Evolutionary conservation across 2,888 invertebrate species (phyloP).

Genomic region (Gastrophysa polygoni): DNA sequence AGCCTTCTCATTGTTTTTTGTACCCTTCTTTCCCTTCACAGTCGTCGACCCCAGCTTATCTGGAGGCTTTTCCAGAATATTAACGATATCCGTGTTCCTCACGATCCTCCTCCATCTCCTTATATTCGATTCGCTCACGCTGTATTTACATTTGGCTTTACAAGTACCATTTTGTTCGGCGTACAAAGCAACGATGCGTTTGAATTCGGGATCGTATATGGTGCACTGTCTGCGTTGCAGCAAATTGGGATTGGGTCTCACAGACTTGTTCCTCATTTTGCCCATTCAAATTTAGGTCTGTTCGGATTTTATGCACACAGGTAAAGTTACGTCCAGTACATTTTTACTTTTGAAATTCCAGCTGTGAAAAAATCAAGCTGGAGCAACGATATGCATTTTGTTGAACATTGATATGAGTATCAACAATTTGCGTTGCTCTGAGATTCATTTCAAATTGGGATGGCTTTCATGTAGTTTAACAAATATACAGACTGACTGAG

Average conservation of each 20-base stretch:
- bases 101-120: constrained; percentile 50
- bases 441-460: too few species aligned
- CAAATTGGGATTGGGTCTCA: constrained; percentile 1
- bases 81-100: constrained; percentile 35
- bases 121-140: constrained; percentile 51
- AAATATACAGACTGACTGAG: too few species aligned
- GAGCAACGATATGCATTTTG: too few species aligned
- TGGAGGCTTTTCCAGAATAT: constrained; percentile 12
- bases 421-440: too few species aligned
- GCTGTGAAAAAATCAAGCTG: too few species aligned
- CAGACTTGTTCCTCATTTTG: constrained; percentile 11
- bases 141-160: constrained; percentile 48
- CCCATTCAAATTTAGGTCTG: background rate
- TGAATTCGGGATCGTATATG: constrained; percentile 48
- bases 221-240: constrained; percentile 23
- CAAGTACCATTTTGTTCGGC: constrained; percentile 49
- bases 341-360: too few species aligned
- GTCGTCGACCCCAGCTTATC: constrained; percentile 5
- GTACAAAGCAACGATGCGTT: constrained; percentile 49
- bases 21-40: too few species aligned
- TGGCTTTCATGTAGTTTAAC: too few species aligned
- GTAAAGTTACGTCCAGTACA: too few species aligned
- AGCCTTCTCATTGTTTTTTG: background rate
- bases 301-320: background rate
- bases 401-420: too few species aligned